Base-by-base conservation (phyloP, 1,140 invertebrate species). In the Latrodectus geometricus region DNA sequence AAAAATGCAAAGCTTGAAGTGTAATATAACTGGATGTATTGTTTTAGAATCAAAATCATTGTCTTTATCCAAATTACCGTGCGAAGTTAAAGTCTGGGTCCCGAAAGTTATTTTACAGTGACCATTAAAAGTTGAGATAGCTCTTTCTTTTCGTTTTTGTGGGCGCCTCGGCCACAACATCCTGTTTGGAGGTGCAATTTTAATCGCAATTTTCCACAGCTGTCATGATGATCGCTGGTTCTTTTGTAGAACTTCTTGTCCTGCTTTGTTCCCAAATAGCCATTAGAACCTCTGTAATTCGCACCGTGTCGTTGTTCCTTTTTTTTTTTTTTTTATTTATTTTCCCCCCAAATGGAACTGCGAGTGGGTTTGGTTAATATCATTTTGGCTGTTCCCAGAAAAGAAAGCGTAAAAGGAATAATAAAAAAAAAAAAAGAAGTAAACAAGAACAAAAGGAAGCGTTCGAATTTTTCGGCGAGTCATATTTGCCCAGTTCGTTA, bases 241-340 rank as follows among this genome's bases (percentile, higher is more conserved):
- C 69, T 82, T 82, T 73, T 82, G 79, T 73, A 66, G 61, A 76
- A 35, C 9, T n/a, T 70, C 66, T 80, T 82, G 79, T 82, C 68
- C 35, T 76, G 49, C 49, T 54, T 82, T 21, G 69, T 66, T 61
- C 50, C 70, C 66, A 82, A 73, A 73, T 23, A 52, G 35, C 48
- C 68, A 23, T 73, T 69, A 80, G 52, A n/a, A 50, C 66, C 49
- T 66, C 78, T 21, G 54, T 52, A 70, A 81, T 70, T 81, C 68
- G 48, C 20, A 49, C 74, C 74, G 17, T 61, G 35, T 35, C 35
- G 35, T 35, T 35, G 35, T 35, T 35, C 35, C 74, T 50, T 76
- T 52, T n/a, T n/a, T n/a, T n/a, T n/a, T n/a, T n/a, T n/a, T n/a
- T n/a, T n/a, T 56, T 73, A 14, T 61, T 17, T 17, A 2, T 17